Evolutionary conservation across 2,888 invertebrate genomes (phyloP), one percentile per base, ranked within the genome.

Genomic region (Lasioglossum vierecki): DNA sequence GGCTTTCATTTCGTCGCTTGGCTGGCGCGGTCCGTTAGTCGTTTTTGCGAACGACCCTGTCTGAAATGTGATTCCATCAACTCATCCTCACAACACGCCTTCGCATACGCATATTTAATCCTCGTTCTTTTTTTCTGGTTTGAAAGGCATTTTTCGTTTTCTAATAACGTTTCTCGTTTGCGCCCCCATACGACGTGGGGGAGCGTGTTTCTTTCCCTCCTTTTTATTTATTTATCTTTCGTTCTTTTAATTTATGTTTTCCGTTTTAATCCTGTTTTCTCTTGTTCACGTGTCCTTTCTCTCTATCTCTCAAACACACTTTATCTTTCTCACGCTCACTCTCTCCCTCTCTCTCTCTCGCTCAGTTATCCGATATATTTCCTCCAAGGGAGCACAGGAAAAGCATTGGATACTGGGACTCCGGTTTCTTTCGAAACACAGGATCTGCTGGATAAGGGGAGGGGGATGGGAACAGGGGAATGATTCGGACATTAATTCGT

Each of bases 401-500:
- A 91, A 90, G 91, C 88, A 80, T 84, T 83, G 89, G 91, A 91
- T 82, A 84, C 71, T 81, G 84, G 75, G 49, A 22, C 11, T 70
- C n/a, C n/a, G 70, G 41, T 70, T 76, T 86, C 66, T 41, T 74
- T 72, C 63, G 83, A 83, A 83, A 83, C 83, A 68, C 80, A 74
- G 80, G 75, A 76, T 66, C 57, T 9, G 75, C 77, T 60, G 76
- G 76, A 73, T 30, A 76, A 35, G 60, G 77, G 73, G 83, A 74
- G 63, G 1, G 57, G 53, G 53, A 0, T 9, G n/a, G 57, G n/a
- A 11, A n/a, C 4, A n/a, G 15, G 35, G 76, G 68, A 71, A 39
- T 39, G 68, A 11, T 71, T 15, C 44, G 82, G 80, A 82, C 71
- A 88, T 92, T 93, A 68, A 92, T 91, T 92, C 86, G 90, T 93